Evolutionary conservation across 2,113 vertebrate genomes (phyloP).

Genomic region (Gopherus evgoodei): DNA sequence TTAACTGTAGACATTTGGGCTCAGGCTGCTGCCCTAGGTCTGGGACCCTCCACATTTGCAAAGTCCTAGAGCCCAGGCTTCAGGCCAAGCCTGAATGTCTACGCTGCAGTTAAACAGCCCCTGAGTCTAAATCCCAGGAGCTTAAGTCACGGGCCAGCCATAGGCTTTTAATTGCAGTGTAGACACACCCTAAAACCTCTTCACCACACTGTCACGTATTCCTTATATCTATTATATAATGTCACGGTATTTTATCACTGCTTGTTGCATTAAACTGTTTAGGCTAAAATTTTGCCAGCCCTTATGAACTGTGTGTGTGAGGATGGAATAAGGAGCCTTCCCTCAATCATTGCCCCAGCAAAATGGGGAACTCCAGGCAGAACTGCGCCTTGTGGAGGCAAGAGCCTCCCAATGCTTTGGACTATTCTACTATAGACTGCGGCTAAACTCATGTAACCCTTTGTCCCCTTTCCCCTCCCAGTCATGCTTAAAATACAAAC

Average conservation of each 20-base stretch:
- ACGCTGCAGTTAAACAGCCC: no score
- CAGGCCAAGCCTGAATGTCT: no score
- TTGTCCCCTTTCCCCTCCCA: neutral
- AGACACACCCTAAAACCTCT: no score
- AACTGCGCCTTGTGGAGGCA: neutral
- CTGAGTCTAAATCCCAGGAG: no score
- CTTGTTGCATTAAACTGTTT: constrained; percentile 14
- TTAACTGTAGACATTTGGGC: neutral
- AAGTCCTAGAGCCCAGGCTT: no score
- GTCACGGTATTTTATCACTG: constrained; percentile 43
- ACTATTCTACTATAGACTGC: neutral
- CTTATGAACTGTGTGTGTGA: fast-evolving
- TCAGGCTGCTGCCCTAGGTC: neutral
- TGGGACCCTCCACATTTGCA: neutral
- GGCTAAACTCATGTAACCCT: neutral
- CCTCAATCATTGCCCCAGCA: neutral
- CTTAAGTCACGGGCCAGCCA: no score
- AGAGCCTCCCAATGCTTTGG: neutral
- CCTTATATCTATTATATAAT: constrained; percentile 10
- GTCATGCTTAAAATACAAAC: neutral
- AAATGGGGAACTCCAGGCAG: neutral
- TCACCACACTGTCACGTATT: neutral
- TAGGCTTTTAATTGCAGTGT: no score
- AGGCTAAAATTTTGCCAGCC: constrained; percentile 32
- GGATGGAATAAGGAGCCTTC: neutral